phyloP scores from a whole-genome alignment of 2,888 invertebrate species.

The Hydrotaea diabolus region DNA sequence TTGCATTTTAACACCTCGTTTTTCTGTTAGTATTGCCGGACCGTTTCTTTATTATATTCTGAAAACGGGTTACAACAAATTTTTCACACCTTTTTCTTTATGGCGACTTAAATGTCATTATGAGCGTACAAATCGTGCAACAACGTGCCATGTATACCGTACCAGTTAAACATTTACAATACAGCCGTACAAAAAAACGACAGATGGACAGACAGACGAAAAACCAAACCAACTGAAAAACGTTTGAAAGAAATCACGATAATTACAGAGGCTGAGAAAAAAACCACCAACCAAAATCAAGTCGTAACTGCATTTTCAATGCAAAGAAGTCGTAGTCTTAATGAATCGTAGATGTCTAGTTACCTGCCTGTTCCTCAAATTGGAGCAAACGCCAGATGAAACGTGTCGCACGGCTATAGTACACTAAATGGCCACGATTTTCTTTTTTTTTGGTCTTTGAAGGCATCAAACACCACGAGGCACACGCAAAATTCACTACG shows the following conservation, averaged over 20 bases:
- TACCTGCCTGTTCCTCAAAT: slow-evolving; percentile 30
- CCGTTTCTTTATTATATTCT: not conserved
- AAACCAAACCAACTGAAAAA: not conserved
- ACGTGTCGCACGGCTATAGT: not conserved
- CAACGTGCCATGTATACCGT: slow-evolving; percentile 33
- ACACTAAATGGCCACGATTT: slow-evolving; percentile 21
- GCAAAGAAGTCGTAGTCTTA: not conserved
- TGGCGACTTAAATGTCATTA: slow-evolving; percentile 4
- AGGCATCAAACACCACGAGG: not conserved
- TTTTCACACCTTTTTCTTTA: slow-evolving; percentile 29
- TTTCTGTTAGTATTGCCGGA: not conserved
- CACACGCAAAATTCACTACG: slow-evolving; percentile 28
- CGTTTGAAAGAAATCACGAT: not conserved
- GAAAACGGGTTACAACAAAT: slow-evolving; percentile 13
- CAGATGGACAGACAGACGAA: not conserved
- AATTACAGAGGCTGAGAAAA: slow-evolving; percentile 18
- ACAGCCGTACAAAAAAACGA: not conserved
- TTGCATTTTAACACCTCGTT: slow-evolving; percentile 19
- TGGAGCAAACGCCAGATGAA: slow-evolving; percentile 22
- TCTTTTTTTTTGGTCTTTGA: too few species aligned
- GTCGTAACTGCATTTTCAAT: slow-evolving; percentile 46
- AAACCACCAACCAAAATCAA: slow-evolving; percentile 2
- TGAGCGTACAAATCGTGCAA: slow-evolving; percentile 10
- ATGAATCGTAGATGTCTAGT: not conserved
- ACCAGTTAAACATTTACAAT: not conserved